phyloP scores from a whole-genome alignment of 2,113 vertebrate species.

The Sapayoa aenigma region DNA sequence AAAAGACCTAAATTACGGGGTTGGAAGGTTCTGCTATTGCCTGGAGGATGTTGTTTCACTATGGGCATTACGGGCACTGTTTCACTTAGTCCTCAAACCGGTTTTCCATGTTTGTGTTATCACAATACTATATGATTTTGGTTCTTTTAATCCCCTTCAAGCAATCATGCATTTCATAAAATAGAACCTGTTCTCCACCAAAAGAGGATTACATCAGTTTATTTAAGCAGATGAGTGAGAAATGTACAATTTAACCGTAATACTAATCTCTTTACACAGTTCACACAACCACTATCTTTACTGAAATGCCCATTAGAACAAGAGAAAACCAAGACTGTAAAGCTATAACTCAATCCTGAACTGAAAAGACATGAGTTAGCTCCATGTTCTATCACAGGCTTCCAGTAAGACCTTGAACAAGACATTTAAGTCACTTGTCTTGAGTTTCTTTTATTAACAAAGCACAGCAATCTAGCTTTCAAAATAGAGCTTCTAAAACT shows the following conservation, averaged over 20 bases:
- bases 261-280: background rate
- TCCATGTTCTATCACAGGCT: background rate
- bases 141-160: constrained; percentile 17
- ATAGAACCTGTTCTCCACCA: background rate
- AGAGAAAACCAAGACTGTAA: background rate
- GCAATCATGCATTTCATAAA: background rate
- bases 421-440: background rate
- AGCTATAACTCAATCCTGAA: background rate
- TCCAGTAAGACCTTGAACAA: background rate
- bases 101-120: constrained; percentile 38
- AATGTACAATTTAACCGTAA: background rate
- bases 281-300: background rate
- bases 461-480: background rate
- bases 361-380: background rate
- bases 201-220: background rate
- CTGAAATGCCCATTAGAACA: background rate
- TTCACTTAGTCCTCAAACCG: constrained; percentile 36
- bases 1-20: constrained; percentile 46
- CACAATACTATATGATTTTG: constrained; percentile 2
- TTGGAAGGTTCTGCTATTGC: constrained; percentile 22
- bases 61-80: background rate
- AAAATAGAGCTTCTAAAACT: background rate
- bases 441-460: background rate
- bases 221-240: background rate
- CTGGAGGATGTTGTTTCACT: constrained; percentile 15